These are phyloP conservation scores for Diglossa brunneiventris DNA, from an alignment of 2,113 vertebrate species.

Conservation along the genomic window DNA sequence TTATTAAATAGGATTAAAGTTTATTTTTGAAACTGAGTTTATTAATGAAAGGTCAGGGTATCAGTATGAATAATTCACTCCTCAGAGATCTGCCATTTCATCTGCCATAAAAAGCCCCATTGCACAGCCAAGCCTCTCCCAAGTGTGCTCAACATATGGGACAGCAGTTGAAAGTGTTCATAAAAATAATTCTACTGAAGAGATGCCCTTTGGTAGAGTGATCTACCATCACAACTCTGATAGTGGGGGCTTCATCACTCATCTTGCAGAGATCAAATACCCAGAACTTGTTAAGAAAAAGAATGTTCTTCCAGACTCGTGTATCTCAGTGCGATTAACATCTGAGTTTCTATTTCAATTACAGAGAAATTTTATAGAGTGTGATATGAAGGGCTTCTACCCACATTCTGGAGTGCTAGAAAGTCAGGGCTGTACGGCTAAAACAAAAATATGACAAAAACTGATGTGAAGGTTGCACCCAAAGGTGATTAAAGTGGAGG, in stretches of 20 bases:
- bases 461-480: background rate
- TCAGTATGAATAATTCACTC: constrained; percentile 2
- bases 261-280: background rate
- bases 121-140: background rate
- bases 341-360: background rate
- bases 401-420: background rate
- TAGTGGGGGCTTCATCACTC: background rate
- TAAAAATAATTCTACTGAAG: constrained; percentile 12
- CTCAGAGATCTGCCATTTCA: constrained; percentile 23
- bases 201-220: background rate
- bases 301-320: background rate
- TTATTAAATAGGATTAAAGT: background rate
- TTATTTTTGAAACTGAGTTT: constrained; percentile 8
- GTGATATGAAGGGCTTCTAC: background rate
- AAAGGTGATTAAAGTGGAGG: background rate
- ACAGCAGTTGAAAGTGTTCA: constrained; percentile 2
- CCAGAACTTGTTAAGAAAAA: constrained; percentile 1
- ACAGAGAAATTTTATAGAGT: background rate
- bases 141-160: background rate
- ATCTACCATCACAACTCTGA: background rate
- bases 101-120: constrained; percentile 3
- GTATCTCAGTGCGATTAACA: background rate
- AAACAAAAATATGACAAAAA: background rate
- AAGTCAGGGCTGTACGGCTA: background rate
- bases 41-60: background rate